Evolutionary conservation across 1,140 invertebrate genomes (phyloP).

Genomic region (Amyelois transitella): DNA sequence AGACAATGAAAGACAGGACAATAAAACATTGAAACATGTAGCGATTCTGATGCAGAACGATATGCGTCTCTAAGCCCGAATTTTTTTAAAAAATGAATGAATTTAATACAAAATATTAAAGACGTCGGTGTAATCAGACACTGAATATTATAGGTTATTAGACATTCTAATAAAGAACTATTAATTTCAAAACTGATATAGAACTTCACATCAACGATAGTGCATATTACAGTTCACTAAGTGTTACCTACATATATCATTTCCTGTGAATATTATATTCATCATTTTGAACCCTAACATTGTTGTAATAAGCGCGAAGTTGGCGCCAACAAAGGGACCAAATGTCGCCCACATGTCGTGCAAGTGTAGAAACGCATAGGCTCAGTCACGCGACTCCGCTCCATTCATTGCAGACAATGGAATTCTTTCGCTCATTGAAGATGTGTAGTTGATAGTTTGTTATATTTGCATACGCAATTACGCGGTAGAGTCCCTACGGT

Average conservation of each 20-base stretch:
- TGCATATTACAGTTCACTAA: background rate
- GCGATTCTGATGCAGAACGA: no score
- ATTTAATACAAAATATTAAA: no score
- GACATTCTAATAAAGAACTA: no score
- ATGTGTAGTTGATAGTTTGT: background rate
- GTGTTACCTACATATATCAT: background rate
- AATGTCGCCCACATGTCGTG: background rate
- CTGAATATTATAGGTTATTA: no score
- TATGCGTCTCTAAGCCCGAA: no score
- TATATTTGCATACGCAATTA: background rate
- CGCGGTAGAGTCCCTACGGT: background rate
- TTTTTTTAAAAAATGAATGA: no score
- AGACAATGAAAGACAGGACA: no score
- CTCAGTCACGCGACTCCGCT: background rate
- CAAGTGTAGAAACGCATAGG: background rate
- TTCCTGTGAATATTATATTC: background rate
- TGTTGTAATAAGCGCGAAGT: background rate
- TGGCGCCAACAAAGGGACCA: background rate
- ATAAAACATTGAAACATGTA: no score
- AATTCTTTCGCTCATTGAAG: background rate
- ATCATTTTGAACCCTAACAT: background rate
- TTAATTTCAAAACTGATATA: background rate
- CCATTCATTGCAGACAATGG: background rate
- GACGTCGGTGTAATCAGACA: background rate
- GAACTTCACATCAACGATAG: background rate